phyloP scores from a whole-genome alignment of 2,888 invertebrate genomes.

The Magallana nippona region DNA sequence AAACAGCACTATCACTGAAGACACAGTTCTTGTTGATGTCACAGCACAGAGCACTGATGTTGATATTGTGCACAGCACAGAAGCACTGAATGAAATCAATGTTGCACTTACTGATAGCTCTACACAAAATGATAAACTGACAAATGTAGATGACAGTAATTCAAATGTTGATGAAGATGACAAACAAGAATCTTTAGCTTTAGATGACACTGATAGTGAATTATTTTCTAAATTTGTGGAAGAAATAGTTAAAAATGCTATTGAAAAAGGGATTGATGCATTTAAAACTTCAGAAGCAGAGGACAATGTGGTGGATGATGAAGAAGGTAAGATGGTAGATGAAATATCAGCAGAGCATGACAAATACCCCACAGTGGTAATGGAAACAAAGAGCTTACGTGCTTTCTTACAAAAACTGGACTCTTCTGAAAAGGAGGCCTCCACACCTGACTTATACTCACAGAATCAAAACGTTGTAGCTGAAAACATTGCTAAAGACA shows the following conservation, averaged over 20 bases:
- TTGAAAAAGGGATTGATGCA: slow-evolving; percentile 37
- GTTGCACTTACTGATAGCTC: background rate
- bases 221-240: slow-evolving; percentile 46
- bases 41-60: background rate
- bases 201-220: slow-evolving; percentile 26
- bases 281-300: slow-evolving; percentile 36
- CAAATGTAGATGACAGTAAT: background rate
- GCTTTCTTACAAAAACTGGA: slow-evolving; percentile 39
- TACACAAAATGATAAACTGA: background rate
- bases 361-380: background rate
- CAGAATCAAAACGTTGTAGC: slow-evolving; percentile 29
- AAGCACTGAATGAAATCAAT: background rate
- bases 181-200: background rate
- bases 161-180: background rate
- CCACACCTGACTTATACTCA: slow-evolving; percentile 23
- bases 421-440: slow-evolving; percentile 7
- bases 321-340: slow-evolving; percentile 47
- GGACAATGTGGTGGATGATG: slow-evolving; percentile 37
- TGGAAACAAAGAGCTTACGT: slow-evolving; percentile 36
- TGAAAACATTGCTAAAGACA: slow-evolving; percentile 39
- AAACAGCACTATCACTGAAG: background rate
- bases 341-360: slow-evolving; percentile 24
- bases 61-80: slow-evolving; percentile 1
- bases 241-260: slow-evolving; percentile 58
- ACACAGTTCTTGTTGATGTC: background rate